These are phyloP conservation scores for Girardinus metallicus DNA, from an alignment of 2,797 vertebrate species.

Conservation along the genomic window DNA sequence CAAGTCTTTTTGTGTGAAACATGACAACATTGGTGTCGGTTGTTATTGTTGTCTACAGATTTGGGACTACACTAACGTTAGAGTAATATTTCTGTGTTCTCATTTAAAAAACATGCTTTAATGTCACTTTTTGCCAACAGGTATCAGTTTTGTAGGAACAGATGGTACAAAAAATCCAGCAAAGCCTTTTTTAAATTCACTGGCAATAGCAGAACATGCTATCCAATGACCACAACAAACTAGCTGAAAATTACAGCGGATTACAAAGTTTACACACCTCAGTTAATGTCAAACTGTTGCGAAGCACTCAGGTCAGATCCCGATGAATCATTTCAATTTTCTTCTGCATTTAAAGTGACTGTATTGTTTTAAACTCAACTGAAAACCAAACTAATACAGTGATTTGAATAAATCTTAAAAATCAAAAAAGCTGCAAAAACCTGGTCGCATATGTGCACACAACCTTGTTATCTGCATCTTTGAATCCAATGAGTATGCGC, in stretches of 20 bases:
- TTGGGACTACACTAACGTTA: neutral
- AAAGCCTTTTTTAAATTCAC: neutral
- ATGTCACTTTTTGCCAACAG: neutral
- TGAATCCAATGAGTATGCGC: neutral
- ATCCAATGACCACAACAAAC: neutral
- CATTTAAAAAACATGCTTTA: neutral
- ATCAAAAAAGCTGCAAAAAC: neutral
- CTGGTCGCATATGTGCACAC: neutral
- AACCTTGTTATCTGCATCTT: neutral
- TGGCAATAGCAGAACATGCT: neutral
- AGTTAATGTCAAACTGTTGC: neutral
- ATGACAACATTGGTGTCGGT: neutral
- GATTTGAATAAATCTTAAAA: neutral
- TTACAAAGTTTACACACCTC: neutral
- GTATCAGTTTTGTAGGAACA: neutral
- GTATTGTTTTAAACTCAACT: neutral
- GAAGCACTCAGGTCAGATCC: neutral
- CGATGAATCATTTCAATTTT: neutral
- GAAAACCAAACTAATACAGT: neutral
- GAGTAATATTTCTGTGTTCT: neutral
- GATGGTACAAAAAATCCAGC: neutral
- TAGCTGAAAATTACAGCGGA: neutral
- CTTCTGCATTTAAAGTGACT: neutral
- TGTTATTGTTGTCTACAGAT: neutral
- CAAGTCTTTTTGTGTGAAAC: neutral